A percentile compares a stretch with the other conserved stretches of the same genome.
Conservation (phyloP, 2,888 invertebrate genomes). For the Torymus aiolomorphi region DNA sequence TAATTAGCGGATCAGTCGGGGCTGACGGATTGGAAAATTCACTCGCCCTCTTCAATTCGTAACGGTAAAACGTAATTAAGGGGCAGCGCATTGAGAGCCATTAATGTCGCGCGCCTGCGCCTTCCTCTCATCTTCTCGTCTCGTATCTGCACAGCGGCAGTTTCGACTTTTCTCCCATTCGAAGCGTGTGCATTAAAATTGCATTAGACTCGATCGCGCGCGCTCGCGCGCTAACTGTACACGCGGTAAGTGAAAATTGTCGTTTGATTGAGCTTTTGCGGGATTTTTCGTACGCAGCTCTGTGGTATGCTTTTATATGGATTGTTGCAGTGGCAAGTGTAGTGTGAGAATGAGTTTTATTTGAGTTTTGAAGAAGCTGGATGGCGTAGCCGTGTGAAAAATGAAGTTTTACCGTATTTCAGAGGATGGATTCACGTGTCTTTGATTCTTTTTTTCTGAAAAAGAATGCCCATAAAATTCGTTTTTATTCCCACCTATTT, state of each 20-base stretch:
- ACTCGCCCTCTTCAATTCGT: background rate
- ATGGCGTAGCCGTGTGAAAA: too few relatives aligned
- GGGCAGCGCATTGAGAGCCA: constrained; percentile 46
- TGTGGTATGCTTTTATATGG: too few relatives aligned
- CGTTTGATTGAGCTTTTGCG: constrained; percentile 18
- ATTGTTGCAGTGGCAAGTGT: too few relatives aligned
- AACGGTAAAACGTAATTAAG: constrained; percentile 57
- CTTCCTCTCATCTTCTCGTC: constrained; percentile 3
- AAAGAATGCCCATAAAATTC: too few relatives aligned
- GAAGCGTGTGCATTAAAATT: constrained; percentile 45
- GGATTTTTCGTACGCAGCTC: too few relatives aligned
- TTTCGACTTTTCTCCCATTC: constrained; percentile 27
- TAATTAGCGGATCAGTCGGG: constrained; percentile 31
- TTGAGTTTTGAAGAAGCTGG: too few relatives aligned
- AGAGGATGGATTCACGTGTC: too few relatives aligned
- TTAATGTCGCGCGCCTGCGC: constrained; percentile 49
- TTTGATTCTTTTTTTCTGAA: too few relatives aligned
- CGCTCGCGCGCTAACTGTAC: constrained; percentile 44
- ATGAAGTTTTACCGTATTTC: too few relatives aligned
- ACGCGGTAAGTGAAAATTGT: constrained; percentile 40
- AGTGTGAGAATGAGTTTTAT: too few relatives aligned
- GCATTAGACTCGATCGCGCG: constrained; percentile 41
- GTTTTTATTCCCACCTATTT: too few relatives aligned
- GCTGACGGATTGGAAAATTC: constrained; percentile 41
- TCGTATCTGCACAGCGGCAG: background rate